Conservation (phyloP, 2,888 invertebrate genomes). For the Temnothorax ravouxi region DNA sequence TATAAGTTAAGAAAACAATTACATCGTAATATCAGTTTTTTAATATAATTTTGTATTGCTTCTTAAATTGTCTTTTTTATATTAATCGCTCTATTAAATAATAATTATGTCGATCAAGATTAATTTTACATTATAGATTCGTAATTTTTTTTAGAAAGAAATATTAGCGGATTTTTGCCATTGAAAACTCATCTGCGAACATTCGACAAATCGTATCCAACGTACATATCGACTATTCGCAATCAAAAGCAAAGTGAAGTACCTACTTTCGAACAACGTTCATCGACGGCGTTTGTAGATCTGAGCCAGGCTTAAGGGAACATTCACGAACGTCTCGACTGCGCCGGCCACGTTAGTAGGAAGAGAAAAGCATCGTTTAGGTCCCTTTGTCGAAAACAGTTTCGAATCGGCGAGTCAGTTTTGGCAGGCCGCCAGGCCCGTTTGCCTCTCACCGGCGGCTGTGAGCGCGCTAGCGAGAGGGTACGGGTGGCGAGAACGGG, state of each 20-base stretch:
- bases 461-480: slow-evolving; percentile 63
- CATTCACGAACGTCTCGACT: slow-evolving; percentile 32
- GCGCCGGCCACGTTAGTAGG: slow-evolving; percentile 51
- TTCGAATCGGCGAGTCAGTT: slow-evolving; percentile 76
- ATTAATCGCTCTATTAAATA: neutral
- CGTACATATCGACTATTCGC: neutral
- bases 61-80: neutral
- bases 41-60: neutral
- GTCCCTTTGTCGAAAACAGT: slow-evolving; percentile 81
- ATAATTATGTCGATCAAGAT: neutral
- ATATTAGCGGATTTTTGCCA: neutral
- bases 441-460: neutral
- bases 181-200: neutral
- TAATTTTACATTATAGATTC: neutral
- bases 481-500: slow-evolving; percentile 15
- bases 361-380: slow-evolving; percentile 80
- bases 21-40: neutral
- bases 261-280: neutral
- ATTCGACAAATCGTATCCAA: neutral
- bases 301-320: slow-evolving; percentile 22
- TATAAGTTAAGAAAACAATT: slow-evolving; percentile 3
- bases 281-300: slow-evolving; percentile 4
- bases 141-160: neutral
- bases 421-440: slow-evolving; percentile 72
- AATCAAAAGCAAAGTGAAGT: slow-evolving; percentile 4